Evolutionary conservation across 2,888 invertebrate genomes (phyloP).

Genomic region (Seira ritae): DNA sequence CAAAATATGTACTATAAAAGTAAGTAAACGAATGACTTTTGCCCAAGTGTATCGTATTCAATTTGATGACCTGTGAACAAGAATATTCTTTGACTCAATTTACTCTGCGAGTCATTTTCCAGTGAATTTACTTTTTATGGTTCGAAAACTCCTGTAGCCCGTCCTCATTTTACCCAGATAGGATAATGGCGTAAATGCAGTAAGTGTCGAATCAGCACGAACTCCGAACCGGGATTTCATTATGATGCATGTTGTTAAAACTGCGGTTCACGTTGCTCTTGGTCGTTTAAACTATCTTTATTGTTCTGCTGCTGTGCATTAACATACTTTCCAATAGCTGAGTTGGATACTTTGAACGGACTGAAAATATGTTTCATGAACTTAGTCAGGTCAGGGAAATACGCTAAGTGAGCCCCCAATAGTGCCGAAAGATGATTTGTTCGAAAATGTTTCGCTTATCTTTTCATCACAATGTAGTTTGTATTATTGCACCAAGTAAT

Average conservation of each 20-base stretch:
- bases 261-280: background rate
- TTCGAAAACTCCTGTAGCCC: background rate
- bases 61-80: background rate
- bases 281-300: background rate
- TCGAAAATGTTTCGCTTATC: no score
- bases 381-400: no score
- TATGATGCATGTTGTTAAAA: background rate
- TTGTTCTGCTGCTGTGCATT: background rate
- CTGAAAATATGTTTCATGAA: no score
- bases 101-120: constrained; percentile 1
- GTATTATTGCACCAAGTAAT: background rate
- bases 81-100: background rate
- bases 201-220: no score
- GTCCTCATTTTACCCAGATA: background rate
- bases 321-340: no score
- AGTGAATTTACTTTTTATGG: constrained; percentile 13
- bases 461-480: background rate
- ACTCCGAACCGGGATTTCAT: background rate
- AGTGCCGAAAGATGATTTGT: no score
- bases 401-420: no score
- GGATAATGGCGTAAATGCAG: background rate
- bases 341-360: no score
- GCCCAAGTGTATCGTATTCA: background rate
- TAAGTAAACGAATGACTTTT: background rate
- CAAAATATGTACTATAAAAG: background rate